phyloP scores from a whole-genome alignment of 2,888 invertebrate species.

The Endotricha flammealis region DNA sequence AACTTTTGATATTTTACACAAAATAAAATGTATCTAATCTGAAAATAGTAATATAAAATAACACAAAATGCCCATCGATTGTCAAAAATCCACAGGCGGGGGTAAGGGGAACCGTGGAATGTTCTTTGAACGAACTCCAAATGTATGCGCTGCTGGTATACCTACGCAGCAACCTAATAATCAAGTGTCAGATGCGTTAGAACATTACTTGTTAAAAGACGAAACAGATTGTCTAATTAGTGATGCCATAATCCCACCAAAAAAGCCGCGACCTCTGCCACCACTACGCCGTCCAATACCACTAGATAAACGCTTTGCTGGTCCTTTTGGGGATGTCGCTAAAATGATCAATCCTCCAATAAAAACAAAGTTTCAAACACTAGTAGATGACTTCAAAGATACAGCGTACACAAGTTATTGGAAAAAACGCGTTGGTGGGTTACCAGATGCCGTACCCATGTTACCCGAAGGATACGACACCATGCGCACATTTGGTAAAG shows the following conservation, averaged over 20 bases:
- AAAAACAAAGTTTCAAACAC: slow-evolving; percentile 52
- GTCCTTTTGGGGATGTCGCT: slow-evolving; percentile 36
- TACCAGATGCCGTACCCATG: slow-evolving; percentile 52
- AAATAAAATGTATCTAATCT: background rate
- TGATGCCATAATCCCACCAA: slow-evolving; percentile 50
- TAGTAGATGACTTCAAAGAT: slow-evolving; percentile 54
- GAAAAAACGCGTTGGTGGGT: slow-evolving; percentile 45
- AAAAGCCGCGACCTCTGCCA: slow-evolving; percentile 40
- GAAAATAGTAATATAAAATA: too few relatives aligned
- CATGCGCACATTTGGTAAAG: slow-evolving; percentile 52
- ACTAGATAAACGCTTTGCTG: slow-evolving; percentile 44
- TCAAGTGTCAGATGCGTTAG: slow-evolving; percentile 35
- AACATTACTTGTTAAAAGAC: slow-evolving; percentile 57
- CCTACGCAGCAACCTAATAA: slow-evolving; percentile 50
- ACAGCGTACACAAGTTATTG: slow-evolving; percentile 58
- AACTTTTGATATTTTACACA: background rate
- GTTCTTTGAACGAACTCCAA: slow-evolving; percentile 55
- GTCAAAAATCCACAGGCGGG: slow-evolving; percentile 46
- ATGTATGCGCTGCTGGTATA: slow-evolving; percentile 57
- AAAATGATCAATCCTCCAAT: slow-evolving; percentile 44
- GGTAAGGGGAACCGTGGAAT: slow-evolving; percentile 61
- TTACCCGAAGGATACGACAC: slow-evolving; percentile 55
- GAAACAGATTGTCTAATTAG: slow-evolving; percentile 53
- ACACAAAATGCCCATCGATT: slow-evolving; percentile 47
- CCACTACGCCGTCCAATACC: slow-evolving; percentile 46